phyloP scores from a whole-genome alignment of 1,140 invertebrate species.

The Drosophila orosa region DNA sequence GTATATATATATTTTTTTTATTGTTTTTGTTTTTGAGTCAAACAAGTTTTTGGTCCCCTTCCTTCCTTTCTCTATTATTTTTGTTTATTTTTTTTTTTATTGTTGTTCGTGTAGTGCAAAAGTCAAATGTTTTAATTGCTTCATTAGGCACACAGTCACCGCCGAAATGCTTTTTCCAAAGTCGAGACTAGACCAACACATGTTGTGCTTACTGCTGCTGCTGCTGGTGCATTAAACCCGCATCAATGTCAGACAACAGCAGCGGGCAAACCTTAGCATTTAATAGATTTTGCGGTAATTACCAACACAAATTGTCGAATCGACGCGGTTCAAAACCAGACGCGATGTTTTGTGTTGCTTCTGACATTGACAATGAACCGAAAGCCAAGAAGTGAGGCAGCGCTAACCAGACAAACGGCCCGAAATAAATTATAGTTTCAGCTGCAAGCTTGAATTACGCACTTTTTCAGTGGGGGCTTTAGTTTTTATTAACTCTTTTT shows the following conservation, averaged over 20 bases:
- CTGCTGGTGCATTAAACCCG: constrained; percentile 70
- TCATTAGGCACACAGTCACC: constrained; percentile 44
- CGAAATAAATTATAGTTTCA: constrained; percentile 41
- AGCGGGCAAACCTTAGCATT: constrained; percentile 35
- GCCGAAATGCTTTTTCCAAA: constrained; percentile 37
- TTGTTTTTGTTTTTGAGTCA: constrained; percentile 44
- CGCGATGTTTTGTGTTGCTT: constrained; percentile 31
- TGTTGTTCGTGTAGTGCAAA: constrained; percentile 24
- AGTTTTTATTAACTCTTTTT: constrained; percentile 10
- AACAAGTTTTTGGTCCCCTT: constrained; percentile 57
- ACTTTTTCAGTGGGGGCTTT: constrained; percentile 24
- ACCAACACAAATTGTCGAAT: constrained; percentile 68
- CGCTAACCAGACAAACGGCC: constrained; percentile 23
- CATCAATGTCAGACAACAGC: constrained; percentile 67
- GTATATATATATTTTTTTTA: constrained; percentile 31
- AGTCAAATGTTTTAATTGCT: constrained; percentile 63
- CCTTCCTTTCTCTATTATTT: constrained; percentile 26
- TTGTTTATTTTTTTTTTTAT: neutral
- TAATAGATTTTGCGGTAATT: constrained; percentile 61
- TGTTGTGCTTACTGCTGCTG: constrained; percentile 22
- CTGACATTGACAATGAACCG: constrained; percentile 77
- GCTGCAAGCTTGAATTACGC: constrained; percentile 65
- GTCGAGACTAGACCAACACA: constrained; percentile 35
- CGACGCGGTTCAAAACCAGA: constrained; percentile 58
- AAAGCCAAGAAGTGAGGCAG: constrained; percentile 28